Evolutionary conservation across 2,888 invertebrate species (phyloP).

Genomic region (Dichetophora obliterata): DNA sequence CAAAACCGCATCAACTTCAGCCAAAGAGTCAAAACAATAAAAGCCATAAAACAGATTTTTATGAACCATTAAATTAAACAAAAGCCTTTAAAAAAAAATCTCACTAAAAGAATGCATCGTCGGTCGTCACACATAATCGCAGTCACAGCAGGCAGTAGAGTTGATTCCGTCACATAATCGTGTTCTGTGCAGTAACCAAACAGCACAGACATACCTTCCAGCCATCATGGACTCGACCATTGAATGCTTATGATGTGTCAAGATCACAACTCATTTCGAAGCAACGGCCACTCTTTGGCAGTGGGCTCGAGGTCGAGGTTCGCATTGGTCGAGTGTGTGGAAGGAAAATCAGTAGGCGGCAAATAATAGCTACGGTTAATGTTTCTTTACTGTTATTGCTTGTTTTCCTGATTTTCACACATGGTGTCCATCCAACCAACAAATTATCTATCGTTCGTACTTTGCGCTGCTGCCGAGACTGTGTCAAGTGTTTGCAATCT

Average conservation of each 20-base stretch:
- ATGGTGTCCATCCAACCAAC: no score
- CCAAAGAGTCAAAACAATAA: slow-evolving; percentile 5
- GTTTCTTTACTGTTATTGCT: no score
- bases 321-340: neutral
- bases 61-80: slow-evolving; percentile 28
- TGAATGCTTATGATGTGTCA: slow-evolving; percentile 52
- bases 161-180: neutral
- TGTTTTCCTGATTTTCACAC: no score
- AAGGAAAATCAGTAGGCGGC: slow-evolving; percentile 41
- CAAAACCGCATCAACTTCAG: slow-evolving; percentile 15
- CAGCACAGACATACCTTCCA: neutral
- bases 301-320: neutral
- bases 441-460: no score
- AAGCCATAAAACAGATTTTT: slow-evolving; percentile 26
- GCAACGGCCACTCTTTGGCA: neutral
- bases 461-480: no score
- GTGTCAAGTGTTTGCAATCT: no score
- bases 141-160: slow-evolving; percentile 8
- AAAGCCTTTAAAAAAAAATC: neutral
- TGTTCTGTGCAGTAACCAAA: neutral
- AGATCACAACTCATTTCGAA: slow-evolving; percentile 41
- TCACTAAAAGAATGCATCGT: neutral
- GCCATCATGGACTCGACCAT: slow-evolving; percentile 40
- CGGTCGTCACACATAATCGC: neutral
- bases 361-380: neutral